Conservation (phyloP, 2,888 invertebrate genomes). For the Rapana venosa region DNA sequence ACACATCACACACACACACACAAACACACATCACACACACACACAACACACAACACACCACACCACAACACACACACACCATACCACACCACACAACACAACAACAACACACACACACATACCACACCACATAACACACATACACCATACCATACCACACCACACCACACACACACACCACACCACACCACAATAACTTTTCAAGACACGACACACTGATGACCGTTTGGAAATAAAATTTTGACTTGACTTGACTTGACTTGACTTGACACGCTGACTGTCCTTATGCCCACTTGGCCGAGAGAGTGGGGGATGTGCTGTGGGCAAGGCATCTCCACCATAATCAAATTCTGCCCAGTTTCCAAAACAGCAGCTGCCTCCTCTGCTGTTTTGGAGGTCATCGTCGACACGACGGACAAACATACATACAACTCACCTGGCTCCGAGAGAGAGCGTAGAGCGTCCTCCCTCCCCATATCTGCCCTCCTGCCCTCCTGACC, state of each 20-base stretch:
- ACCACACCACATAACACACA: neutral
- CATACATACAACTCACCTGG: neutral
- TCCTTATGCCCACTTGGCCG: too few relatives aligned
- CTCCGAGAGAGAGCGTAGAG: neutral
- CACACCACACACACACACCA: neutral
- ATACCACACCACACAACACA: neutral
- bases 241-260: too few relatives aligned
- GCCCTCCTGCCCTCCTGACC: neutral
- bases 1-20: conserved; percentile 11
- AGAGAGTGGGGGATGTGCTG: too few relatives aligned
- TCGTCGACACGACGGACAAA: neutral
- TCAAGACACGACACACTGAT: too few relatives aligned
- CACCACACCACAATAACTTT: too few relatives aligned
- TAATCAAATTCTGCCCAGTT: too few relatives aligned
- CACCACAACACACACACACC: neutral
- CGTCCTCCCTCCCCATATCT: conserved; percentile 25
- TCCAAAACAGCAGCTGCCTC: too few relatives aligned
- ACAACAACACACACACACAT: neutral
- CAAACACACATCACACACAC: neutral
- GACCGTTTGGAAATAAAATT: too few relatives aligned
- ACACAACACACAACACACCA: conserved; percentile 11
- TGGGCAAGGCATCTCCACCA: too few relatives aligned
- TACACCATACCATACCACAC: neutral
- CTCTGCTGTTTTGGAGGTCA: too few relatives aligned
- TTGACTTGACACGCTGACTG: too few relatives aligned